A percentile compares a stretch with the other conserved stretches of the same genome.
phyloP scores from a whole-genome alignment of 2,113 vertebrate species.

The Pongo abelii region DNA sequence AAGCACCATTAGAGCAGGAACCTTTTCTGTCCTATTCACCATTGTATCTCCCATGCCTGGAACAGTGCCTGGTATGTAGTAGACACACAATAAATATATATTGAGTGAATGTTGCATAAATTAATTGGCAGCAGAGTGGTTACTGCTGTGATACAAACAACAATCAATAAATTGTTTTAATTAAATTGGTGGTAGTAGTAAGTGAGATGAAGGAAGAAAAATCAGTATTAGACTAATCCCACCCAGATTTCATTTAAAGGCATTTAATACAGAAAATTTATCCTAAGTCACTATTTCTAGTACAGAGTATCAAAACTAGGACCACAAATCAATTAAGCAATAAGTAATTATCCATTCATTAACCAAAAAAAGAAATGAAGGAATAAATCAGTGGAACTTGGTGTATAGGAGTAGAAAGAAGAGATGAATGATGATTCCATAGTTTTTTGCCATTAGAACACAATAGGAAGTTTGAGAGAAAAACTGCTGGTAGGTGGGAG shows the following conservation, averaged over 20 bases:
- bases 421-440: neutral
- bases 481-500: neutral
- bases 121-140: constrained; percentile 7
- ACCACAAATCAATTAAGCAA: constrained; percentile 49
- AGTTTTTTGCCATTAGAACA: constrained; percentile 26
- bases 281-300: constrained; percentile 46
- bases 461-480: constrained; percentile 4
- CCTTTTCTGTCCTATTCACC: neutral
- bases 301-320: constrained; percentile 40
- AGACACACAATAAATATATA: constrained; percentile 30
- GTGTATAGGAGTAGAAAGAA: neutral
- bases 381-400: constrained; percentile 6
- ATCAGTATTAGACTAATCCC: constrained; percentile 40
- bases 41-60: neutral
- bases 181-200: constrained; percentile 40
- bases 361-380: constrained; percentile 9
- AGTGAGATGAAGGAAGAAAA: constrained; percentile 21
- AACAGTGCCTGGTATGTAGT: neutral
- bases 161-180: constrained; percentile 23
- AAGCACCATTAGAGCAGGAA: neutral
- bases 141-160: constrained; percentile 26
- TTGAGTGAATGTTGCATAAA: constrained; percentile 24
- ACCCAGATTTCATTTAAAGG: constrained; percentile 43
- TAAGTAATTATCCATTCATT: constrained; percentile 49
- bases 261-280: constrained; percentile 49